A percentile compares a stretch with the other conserved stretches of the same genome.
These are phyloP conservation scores for Scaptomyza caliginosa DNA, from an alignment of 2,888 invertebrate genomes.

Conservation along the genomic window DNA sequence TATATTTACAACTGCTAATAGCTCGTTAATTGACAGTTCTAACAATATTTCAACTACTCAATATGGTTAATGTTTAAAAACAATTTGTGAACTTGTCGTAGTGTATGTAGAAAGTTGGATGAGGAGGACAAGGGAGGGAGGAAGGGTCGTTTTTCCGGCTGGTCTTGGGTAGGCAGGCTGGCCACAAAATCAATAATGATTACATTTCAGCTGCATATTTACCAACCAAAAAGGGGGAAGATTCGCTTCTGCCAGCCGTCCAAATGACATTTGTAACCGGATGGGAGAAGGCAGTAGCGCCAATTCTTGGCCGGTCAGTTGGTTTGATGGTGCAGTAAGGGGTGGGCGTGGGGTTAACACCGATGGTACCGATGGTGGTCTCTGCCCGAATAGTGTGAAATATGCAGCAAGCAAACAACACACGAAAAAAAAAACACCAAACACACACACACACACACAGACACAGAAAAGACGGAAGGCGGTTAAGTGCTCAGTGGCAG, in stretches of 20 bases:
- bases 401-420: slow-evolving; percentile 42
- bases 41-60: too few relatives aligned
- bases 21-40: neutral
- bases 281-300: slow-evolving; percentile 11
- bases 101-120: slow-evolving; percentile 42
- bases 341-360: too few relatives aligned
- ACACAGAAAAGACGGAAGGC: slow-evolving; percentile 79
- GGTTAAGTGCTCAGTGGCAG: slow-evolving; percentile 76
- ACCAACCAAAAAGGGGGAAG: slow-evolving; percentile 51
- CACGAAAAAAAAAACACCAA: slow-evolving; percentile 40
- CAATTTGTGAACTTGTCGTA: neutral
- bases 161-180: slow-evolving; percentile 42
- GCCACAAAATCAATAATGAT: slow-evolving; percentile 77
- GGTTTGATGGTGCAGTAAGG: too few relatives aligned
- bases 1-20: too few relatives aligned
- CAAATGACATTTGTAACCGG: slow-evolving; percentile 69
- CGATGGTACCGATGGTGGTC: slow-evolving; percentile 18
- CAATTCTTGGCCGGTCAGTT: slow-evolving; percentile 54
- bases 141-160: slow-evolving; percentile 3
- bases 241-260: slow-evolving; percentile 42
- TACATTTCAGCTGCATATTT: slow-evolving; percentile 78
- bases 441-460: too few relatives aligned
- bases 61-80: neutral
- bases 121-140: slow-evolving; percentile 17
- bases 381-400: slow-evolving; percentile 58